Conservation (phyloP, 37 sponge, comb jelly and placozoan species). For the Halisarca cf. caerulea region DNA sequence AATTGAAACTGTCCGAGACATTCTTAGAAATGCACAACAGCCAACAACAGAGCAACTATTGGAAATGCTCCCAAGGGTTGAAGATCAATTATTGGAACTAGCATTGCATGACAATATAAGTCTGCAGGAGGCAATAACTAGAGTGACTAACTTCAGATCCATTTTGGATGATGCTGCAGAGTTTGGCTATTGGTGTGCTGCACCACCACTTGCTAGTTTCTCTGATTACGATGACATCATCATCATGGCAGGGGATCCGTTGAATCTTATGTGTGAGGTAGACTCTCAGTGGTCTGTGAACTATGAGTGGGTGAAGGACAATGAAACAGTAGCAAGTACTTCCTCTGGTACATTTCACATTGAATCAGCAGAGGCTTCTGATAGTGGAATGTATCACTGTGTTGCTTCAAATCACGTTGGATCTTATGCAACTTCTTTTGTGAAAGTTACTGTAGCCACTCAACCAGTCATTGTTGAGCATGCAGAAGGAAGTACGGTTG, state of each 20-base stretch:
- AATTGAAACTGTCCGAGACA: not conserved
- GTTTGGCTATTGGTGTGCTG: constrained; percentile 17
- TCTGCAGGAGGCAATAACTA: not conserved
- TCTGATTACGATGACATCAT: no score
- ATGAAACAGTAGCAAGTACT: not conserved
- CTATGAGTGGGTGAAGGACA: constrained; percentile 20
- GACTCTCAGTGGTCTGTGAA: not conserved
- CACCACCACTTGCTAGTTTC: not conserved
- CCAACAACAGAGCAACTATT: not conserved
- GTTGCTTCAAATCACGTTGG: constrained; percentile 15
- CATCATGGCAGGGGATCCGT: not conserved
- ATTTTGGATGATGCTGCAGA: not conserved
- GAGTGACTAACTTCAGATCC: not conserved
- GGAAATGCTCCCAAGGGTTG: not conserved
- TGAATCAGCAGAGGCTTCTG: not conserved
- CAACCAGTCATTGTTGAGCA: not conserved
- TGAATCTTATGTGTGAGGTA: not conserved
- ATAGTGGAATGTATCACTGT: constrained; percentile 5
- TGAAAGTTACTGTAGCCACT: not conserved
- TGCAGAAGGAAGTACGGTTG: no score
- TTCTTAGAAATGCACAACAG: not conserved
- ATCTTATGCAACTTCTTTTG: not conserved
- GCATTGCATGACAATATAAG: not conserved
- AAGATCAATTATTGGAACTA: not conserved
- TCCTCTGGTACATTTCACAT: not conserved